These are phyloP conservation scores for Trididemnum miniatum DNA, from an alignment of 23 tunicate genomes.

Conservation along the genomic window DNA sequence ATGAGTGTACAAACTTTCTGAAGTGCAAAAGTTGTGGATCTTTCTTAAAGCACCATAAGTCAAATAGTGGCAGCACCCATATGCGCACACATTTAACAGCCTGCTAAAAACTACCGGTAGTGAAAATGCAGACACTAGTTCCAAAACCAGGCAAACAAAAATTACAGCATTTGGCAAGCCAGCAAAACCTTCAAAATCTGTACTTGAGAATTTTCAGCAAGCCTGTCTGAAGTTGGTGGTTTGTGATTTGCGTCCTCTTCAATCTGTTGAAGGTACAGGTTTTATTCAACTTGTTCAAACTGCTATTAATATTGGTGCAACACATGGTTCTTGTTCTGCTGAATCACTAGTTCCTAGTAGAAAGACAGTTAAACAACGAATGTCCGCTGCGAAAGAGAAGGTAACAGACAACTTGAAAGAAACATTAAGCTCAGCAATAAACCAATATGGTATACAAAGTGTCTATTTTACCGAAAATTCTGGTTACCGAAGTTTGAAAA, in stretches of 20 bases:
- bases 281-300: neutral
- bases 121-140: neutral
- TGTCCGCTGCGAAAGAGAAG: neutral
- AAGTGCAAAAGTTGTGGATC: neutral
- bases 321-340: neutral
- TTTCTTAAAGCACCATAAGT: neutral
- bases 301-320: neutral
- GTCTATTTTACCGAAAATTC: too few species aligned
- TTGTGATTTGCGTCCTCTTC: neutral
- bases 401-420: neutral
- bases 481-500: too few species aligned
- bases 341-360: neutral
- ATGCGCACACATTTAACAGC: neutral
- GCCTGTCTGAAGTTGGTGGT: neutral
- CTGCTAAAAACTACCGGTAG: neutral
- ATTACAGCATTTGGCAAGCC: neutral
- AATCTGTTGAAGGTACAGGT: neutral
- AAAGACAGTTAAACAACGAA: neutral
- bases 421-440: neutral
- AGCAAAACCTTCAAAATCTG: neutral
- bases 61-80: neutral
- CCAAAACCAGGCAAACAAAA: neutral
- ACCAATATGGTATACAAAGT: neutral
- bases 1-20: neutral
- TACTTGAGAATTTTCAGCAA: neutral